Evolutionary conservation across 2,797 vertebrate genomes (phyloP).

Genomic region (Silurus aristotelis): DNA sequence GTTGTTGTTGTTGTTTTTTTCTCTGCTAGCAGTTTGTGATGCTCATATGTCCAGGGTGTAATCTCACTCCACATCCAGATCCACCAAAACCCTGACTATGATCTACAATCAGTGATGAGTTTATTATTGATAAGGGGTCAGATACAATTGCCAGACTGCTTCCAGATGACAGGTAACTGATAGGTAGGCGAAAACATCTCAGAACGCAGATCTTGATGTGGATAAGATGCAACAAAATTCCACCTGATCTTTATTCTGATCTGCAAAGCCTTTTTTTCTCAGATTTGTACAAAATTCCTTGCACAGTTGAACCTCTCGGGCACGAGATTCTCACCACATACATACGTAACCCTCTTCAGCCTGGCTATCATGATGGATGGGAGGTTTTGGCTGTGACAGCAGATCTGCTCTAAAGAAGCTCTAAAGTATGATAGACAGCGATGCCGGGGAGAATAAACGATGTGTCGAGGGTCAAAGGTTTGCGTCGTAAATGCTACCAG

Average conservation of each 20-base stretch:
- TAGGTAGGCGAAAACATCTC: neutral
- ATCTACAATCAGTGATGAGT: neutral
- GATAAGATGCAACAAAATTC: neutral
- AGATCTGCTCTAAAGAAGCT: neutral
- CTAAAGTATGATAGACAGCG: slow-evolving; percentile 1
- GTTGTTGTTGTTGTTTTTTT: neutral
- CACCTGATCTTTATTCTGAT: neutral
- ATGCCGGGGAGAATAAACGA: neutral
- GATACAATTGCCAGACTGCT: neutral
- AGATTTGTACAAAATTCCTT: neutral
- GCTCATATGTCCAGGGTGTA: neutral
- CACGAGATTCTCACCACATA: neutral
- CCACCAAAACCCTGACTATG: neutral
- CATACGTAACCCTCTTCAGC: neutral
- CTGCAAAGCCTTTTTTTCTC: neutral
- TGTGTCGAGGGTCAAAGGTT: neutral
- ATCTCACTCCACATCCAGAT: neutral
- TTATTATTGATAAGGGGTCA: neutral
- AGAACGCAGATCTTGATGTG: neutral
- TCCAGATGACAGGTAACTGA: neutral
- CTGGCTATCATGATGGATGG: slow-evolving; percentile 16
- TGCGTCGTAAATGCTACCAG: neutral
- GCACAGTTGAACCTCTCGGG: neutral
- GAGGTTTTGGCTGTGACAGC: neutral
- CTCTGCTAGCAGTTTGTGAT: neutral